Percentiles rank a stretch among this genome's conserved stretches.
These are phyloP conservation scores for Cygnus olor DNA, from an alignment of 2,797 vertebrate species.

Conservation along the genomic window DNA sequence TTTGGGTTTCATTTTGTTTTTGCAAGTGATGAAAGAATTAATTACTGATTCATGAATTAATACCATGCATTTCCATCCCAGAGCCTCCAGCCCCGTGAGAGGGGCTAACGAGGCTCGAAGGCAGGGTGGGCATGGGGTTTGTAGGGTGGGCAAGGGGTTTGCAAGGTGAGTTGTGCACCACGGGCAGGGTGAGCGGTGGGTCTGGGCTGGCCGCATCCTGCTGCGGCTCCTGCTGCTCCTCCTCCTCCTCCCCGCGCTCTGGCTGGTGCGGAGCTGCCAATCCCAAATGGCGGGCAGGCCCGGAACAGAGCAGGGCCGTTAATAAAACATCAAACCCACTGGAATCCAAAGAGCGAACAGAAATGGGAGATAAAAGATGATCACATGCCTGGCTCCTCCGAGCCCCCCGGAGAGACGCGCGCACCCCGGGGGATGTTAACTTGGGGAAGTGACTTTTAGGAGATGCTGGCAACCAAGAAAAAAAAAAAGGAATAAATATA, in stretches of 20 bases:
- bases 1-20: background rate
- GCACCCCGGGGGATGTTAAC: background rate
- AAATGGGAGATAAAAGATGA: conserved; percentile 29
- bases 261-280: background rate
- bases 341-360: background rate
- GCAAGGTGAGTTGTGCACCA: accelerated
- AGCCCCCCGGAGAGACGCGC: background rate
- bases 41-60: background rate
- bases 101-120: background rate
- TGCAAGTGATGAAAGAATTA: background rate
- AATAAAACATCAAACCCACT: conserved; percentile 61
- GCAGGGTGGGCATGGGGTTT: background rate
- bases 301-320: background rate
- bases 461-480: accelerated
- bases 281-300: conserved; percentile 27
- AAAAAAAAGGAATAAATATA: background rate
- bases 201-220: background rate
- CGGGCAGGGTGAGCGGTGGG: background rate
- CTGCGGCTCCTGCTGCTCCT: background rate
- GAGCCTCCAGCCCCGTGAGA: background rate
- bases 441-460: background rate
- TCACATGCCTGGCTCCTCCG: background rate
- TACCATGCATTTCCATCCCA: background rate
- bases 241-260: background rate
- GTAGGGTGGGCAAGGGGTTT: accelerated